Conservation (phyloP, 2,113 vertebrate genomes). For the Murina feae region DNA sequence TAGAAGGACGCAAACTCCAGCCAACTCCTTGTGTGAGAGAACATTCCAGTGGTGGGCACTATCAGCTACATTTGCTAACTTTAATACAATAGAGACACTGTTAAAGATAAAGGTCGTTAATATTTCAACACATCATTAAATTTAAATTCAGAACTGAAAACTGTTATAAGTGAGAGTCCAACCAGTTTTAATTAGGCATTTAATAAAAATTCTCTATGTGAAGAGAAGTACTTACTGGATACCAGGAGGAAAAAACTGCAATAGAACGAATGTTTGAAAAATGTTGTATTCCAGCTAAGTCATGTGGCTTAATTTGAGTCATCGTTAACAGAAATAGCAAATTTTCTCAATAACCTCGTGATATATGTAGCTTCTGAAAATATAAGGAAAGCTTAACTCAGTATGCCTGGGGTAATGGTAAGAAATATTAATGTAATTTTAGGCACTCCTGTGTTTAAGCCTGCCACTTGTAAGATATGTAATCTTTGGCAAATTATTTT, state of each 20-base stretch:
- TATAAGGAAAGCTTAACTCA: neutral
- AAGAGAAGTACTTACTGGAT: slow-evolving; percentile 25
- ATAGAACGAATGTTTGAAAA: slow-evolving; percentile 16
- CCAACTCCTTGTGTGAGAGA: neutral
- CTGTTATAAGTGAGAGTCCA: slow-evolving; percentile 63
- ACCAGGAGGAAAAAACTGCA: neutral
- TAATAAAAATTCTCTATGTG: slow-evolving; percentile 57
- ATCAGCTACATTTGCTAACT: slow-evolving; percentile 67
- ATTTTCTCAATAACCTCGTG: neutral
- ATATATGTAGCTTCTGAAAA: neutral
- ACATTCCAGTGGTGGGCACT: neutral
- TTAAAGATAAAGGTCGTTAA: slow-evolving; percentile 74
- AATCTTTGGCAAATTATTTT: neutral
- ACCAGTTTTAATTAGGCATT: slow-evolving; percentile 73
- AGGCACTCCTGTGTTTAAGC: neutral
- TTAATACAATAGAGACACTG: slow-evolving; percentile 59
- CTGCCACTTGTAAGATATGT: neutral
- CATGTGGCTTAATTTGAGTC: neutral
- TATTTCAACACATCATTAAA: slow-evolving; percentile 73
- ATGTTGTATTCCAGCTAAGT: neutral
- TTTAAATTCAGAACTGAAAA: slow-evolving; percentile 69
- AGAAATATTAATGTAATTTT: neutral
- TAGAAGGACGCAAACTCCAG: neutral
- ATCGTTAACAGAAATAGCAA: neutral
- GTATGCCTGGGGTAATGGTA: too few relatives aligned